These are phyloP conservation scores for Corticium candelabrum DNA, from an alignment of 37 sponge, comb jelly and placozoan species.

Conservation along the genomic window DNA sequence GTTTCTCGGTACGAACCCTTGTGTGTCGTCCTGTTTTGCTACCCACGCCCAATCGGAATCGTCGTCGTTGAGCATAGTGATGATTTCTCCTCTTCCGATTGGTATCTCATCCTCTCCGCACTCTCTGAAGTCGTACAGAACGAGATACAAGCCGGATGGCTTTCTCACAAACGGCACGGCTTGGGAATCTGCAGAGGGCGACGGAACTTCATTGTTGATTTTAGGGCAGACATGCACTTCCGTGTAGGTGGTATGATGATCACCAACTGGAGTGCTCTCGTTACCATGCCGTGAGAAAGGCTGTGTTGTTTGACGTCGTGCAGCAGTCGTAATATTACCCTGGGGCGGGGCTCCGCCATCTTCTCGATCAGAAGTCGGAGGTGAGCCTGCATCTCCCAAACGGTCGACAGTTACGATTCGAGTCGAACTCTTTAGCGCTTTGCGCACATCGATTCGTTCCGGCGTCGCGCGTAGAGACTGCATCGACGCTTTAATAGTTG, in stretches of 20 bases:
- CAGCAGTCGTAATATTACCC: neutral
- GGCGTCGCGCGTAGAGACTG: neutral
- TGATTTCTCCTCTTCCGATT: neutral
- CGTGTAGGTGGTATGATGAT: neutral
- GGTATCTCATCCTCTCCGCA: neutral
- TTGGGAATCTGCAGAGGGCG: neutral
- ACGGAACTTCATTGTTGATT: neutral
- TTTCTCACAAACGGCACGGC: neutral
- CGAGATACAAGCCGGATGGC: neutral
- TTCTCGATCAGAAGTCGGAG: neutral
- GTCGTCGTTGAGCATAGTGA: slow-evolving; percentile 10
- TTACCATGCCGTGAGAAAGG: neutral
- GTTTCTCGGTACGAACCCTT: slow-evolving; percentile 14
- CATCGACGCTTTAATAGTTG: neutral
- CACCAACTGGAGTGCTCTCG: neutral
- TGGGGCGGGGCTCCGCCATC: neutral
- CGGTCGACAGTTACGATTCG: too few species aligned
- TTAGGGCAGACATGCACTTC: neutral
- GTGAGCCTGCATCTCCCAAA: neutral
- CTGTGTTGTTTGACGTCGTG: slow-evolving; percentile 3
- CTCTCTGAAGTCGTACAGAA: slow-evolving; percentile 1
- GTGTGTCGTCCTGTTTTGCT: neutral
- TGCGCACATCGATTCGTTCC: neutral
- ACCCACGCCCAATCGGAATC: slow-evolving; percentile 15
- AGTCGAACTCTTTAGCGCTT: too few species aligned